Evolutionary conservation across 1,140 invertebrate genomes (phyloP), one percentile per base, ranked within the genome.

Genomic region (Drosophila nigrodunni): DNA sequence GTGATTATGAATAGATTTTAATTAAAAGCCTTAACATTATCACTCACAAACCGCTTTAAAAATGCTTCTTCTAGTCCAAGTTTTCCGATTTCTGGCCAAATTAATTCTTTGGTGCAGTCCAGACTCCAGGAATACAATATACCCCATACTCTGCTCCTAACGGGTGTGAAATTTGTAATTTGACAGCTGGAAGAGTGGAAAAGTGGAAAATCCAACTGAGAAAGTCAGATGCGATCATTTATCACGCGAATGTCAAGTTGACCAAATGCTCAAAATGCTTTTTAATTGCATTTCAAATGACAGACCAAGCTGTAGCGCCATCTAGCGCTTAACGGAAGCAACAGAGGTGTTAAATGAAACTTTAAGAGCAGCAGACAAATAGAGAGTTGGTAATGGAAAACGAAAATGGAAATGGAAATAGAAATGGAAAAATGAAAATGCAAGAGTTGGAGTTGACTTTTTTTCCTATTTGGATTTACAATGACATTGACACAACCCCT

Each of bases 401-500:
- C 11, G 8, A 47, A 52, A 13, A 52, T 13, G 30, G 9, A 52
- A 13, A 52, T 13, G 30, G 9, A 50, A 13, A 34, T 52, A 25
- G 13, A 18, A 18, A 47, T 5, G 35, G 30, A 54, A 13, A 10
- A 34, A 13, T 37, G 15, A 9, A 25, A 37, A 15, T 58, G 34
- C 7, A 3, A 37, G 7, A 13, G 54, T 21, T 25, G 2, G 39
- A 41, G 39, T 4, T 41, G 39, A 5, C 37, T 39, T 11, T 6
- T 58, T 43, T 44, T 30, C 30, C 25, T 58, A 30, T 44, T 58
- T 58, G 1, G 35, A 43, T 43, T 66, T 43, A 18, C 76, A 77
- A 64, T 88, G 82, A 87, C 82, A 87, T 87, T 87, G 83, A 80
- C 77, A 88, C 83, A 88, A 87, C 83, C 83, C 80, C 83, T 88